Base-by-base conservation (phyloP, 2,113 vertebrate species). In the Mustelus asterias region DNA sequence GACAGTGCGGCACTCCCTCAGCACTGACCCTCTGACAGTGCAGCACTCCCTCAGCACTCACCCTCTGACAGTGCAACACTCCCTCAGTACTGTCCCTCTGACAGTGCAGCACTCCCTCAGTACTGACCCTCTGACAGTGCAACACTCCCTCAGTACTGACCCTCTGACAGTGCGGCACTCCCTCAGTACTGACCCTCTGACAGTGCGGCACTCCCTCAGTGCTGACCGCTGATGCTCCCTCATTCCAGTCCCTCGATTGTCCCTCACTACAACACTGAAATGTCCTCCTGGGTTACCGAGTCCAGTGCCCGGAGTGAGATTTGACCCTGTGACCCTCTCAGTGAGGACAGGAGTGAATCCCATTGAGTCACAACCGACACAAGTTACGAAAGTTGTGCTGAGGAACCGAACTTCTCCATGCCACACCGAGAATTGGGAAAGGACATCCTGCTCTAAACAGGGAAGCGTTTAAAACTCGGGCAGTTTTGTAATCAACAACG, bases 381-480 rank as follows among this genome's bases (percentile, higher is more conserved):
- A 54, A 8, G 86, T 60, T 60, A 9, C 3, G 48, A 33, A 89
- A 89, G 48, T 60, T 89, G 48, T 89, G 86, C 41, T 89, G 58
- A 1, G 24, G 44, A 1, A 13, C 86, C 11, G 76, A 58, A 29
- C 9, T 26, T 29, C 44, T 89, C 86, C 86, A 9, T n/a, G n/a
- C n/a, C n/a, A n/a, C n/a, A 60, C 58, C 48, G 86, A 26, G 44
- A 89, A 89, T 89, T 89, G 86, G 86, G 86, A 89, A 89, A 89
- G 85, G 9, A 9, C 9, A 11, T 58, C 22, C 22, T 89, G 48
- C 22, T 24, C 58, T 48, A 89, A 60, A 48, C 24, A 4, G 48
- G 3, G 10, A 58, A 89, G 24, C 0, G 86, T 58, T 26, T 13
- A 0, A 29, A 3, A 2, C 10, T 26, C 10, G 0, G 22, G 0